Evolutionary conservation across 2,113 vertebrate species (phyloP), one percentile per base, ranked within the genome.

Genomic region (Hoplias malabaricus): DNA sequence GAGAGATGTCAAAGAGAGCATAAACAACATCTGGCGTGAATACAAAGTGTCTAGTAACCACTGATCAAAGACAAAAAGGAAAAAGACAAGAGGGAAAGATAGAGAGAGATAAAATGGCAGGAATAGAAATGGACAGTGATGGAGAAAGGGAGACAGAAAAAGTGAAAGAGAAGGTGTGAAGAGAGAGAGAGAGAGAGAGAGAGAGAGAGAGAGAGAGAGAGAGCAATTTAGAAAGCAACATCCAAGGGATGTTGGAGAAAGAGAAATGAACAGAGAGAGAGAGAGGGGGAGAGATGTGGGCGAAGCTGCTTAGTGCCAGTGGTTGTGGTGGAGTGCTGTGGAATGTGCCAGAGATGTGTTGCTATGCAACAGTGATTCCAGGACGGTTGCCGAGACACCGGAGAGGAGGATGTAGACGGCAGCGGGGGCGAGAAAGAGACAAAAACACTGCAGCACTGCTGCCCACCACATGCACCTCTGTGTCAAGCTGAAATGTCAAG

Each of bases 351-450:
- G 63, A 83, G 78, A 77, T 42, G 82, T 80, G 82, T 83, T 83
- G 82, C 82, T 78, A 83, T 80, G 82, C 82, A 83, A 83, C 82
- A 74, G 74, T 61, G 59, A 66, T 62, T 83, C 34, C 77, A 83
- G 77, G 63, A 77, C 21, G 27, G 69, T 80, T 83, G 62, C 56
- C 56, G 69, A 80, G 78, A 80, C 78, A 83, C 66, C 62, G n/a
- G n/a, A 65, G 27, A 46, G 46, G 74, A 34, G 74, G 31, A 65
- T 67, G 74, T 33, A 72, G 69, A 73, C 23, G 56, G 54, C 50
- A 27, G 75, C 34, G 78, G 50, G 78, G 62, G 73, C 7, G 77
- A 57, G 38, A 21, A 42, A 33, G 33, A 54, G 53, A 63, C 53
- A 43, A 68, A 21, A 42, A 68, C 70, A 68, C 48, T 33, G 31